Percentiles rank a stretch among this genome's conserved stretches.
phyloP scores from a whole-genome alignment of 2,888 invertebrate species.

The Macrophya alboannulata region DNA sequence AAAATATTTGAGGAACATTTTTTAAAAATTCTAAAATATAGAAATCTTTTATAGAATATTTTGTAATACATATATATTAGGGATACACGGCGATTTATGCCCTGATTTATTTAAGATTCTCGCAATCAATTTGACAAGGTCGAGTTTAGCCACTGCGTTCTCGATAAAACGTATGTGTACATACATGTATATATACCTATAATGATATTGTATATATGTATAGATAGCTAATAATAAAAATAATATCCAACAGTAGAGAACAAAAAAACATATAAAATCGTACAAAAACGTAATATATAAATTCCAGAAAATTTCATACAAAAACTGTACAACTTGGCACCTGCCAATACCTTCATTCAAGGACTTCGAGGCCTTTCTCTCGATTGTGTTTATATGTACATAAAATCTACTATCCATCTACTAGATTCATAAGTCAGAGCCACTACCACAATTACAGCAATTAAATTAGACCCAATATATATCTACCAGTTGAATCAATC shows the following conservation, averaged over 20 bases:
- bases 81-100: background rate
- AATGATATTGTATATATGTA: background rate
- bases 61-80: too few species aligned
- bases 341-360: background rate
- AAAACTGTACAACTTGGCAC: background rate
- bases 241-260: background rate
- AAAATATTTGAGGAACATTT: too few species aligned
- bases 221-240: background rate
- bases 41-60: too few species aligned
- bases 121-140: background rate
- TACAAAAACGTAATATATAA: background rate
- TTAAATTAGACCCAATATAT: background rate
- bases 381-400: background rate
- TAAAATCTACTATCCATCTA: background rate
- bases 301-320: background rate
- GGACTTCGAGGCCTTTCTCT: background rate
- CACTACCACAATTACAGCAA: background rate
- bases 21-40: too few species aligned
- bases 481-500: background rate
- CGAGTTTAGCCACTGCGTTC: background rate
- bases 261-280: background rate
- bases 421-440: background rate
- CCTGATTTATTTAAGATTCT: slow-evolving; percentile 5
- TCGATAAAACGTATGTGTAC: background rate
- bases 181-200: too few species aligned